Evolutionary conservation across 2,888 invertebrate genomes (phyloP).

Genomic region (Eustalomyia histrio): DNA sequence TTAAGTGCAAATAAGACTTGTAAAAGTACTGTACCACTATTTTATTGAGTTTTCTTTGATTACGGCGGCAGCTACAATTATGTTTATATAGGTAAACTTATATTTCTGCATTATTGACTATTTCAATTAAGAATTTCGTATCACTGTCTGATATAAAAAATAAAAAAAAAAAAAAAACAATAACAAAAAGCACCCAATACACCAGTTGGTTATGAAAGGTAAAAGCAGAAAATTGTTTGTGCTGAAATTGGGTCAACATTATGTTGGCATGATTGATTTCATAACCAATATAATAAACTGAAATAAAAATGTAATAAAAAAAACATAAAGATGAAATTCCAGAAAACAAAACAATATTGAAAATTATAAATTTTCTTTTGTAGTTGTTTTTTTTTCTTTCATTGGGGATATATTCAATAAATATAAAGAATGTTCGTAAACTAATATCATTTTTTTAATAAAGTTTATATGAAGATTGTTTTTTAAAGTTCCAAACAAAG

Average conservation of each 20-base stretch:
- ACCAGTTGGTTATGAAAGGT: conserved; percentile 58
- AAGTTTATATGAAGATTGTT: background rate
- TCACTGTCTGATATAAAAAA: conserved; percentile 43
- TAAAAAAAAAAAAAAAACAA: conserved; percentile 28
- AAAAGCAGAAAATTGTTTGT: conserved; percentile 44
- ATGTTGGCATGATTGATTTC: conserved; percentile 56
- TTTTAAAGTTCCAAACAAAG: too few relatives aligned
- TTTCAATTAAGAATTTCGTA: background rate
- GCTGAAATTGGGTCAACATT: conserved; percentile 58
- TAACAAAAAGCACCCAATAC: conserved; percentile 31
- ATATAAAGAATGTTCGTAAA: background rate
- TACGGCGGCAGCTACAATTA: too few relatives aligned
- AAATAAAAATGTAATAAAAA: conserved; percentile 2
- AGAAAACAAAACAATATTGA: conserved; percentile 11
- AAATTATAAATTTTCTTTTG: background rate
- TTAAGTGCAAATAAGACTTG: too few relatives aligned
- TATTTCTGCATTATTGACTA: background rate
- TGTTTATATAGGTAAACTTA: too few relatives aligned
- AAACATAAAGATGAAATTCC: background rate
- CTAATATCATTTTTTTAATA: background rate
- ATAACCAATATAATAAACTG: conserved; percentile 36
- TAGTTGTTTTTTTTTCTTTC: background rate
- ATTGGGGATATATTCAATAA: conserved; percentile 1
- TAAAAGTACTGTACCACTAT: too few relatives aligned
- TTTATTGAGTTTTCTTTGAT: too few relatives aligned